phyloP scores from a whole-genome alignment of 2,113 vertebrate genomes.

The Lonchura striata region DNA sequence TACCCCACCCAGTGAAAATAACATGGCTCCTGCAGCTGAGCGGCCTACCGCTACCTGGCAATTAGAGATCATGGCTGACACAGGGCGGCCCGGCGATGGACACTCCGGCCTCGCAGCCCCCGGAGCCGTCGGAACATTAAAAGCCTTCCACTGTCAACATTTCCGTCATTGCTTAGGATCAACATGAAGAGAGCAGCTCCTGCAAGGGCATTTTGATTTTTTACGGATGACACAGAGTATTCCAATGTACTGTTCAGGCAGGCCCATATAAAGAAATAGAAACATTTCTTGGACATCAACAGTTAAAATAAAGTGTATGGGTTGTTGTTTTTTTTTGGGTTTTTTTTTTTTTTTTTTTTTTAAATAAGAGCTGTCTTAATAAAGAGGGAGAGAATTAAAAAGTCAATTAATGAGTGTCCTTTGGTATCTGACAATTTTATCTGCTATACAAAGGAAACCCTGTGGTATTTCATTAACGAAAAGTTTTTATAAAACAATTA shows the following conservation, averaged over 20 bases:
- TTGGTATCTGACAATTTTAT: conserved; percentile 38
- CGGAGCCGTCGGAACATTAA: conserved; percentile 4
- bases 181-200: not conserved
- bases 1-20: conserved; percentile 91
- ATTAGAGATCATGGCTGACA: conserved; percentile 73
- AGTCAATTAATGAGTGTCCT: conserved; percentile 18
- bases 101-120: conserved; percentile 2
- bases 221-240: not conserved
- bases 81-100: conserved; percentile 51
- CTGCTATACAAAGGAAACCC: conserved; percentile 34
- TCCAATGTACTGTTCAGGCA: not conserved
- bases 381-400: not conserved
- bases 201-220: not conserved
- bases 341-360: not conserved
- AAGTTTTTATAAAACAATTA: conserved; percentile 27
- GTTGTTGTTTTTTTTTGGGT: not conserved
- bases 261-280: not conserved
- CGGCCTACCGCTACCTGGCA: conserved; percentile 73
- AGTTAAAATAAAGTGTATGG: not conserved
- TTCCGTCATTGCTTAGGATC: conserved; percentile 31
- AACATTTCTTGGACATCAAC: not conserved
- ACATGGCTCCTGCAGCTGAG: conserved; percentile 81
- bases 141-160: not conserved
- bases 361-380: not conserved
- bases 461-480: not conserved